phyloP scores from a whole-genome alignment of 1,140 invertebrate genomes.

The Cheumatopsyche charites region DNA sequence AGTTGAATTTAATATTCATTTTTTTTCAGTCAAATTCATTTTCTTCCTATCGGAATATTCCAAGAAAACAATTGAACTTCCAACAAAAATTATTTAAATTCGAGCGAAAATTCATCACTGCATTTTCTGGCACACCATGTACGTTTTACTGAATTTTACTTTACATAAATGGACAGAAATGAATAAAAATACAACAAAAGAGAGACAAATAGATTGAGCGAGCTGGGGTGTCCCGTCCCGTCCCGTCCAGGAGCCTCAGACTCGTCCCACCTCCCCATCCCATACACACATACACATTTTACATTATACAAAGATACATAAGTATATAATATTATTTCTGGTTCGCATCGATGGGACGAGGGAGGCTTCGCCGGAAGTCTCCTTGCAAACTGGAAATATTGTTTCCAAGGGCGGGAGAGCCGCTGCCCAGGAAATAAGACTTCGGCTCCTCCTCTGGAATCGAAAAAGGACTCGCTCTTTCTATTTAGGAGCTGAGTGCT shows the following conservation, averaged over 20 bases:
- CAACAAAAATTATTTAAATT: too few species aligned
- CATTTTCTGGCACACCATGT: slow-evolving; percentile 10
- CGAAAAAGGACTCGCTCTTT: background rate
- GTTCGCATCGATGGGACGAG: background rate
- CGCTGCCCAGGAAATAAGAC: slow-evolving; percentile 24
- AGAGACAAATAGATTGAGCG: slow-evolving; percentile 45
- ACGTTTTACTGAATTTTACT: slow-evolving; percentile 43
- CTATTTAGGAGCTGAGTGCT: background rate
- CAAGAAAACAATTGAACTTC: too few species aligned
- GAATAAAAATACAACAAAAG: slow-evolving; percentile 47
- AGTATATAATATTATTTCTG: too few species aligned
- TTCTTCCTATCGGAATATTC: too few species aligned
- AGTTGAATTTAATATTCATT: too few species aligned
- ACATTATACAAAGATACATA: too few species aligned
- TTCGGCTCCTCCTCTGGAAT: background rate
- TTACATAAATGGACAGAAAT: slow-evolving; percentile 47
- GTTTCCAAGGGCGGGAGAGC: slow-evolving; percentile 26
- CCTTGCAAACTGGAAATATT: slow-evolving; percentile 35
- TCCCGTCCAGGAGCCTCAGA: too few species aligned
- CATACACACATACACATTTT: too few species aligned
- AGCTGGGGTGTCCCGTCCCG: background rate
- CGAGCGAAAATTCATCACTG: too few species aligned
- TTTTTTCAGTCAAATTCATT: too few species aligned
- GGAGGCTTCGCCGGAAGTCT: slow-evolving; percentile 33
- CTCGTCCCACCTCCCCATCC: too few species aligned